Conservation (phyloP, 2,113 vertebrate genomes). For the Arenaria interpres region DNA sequence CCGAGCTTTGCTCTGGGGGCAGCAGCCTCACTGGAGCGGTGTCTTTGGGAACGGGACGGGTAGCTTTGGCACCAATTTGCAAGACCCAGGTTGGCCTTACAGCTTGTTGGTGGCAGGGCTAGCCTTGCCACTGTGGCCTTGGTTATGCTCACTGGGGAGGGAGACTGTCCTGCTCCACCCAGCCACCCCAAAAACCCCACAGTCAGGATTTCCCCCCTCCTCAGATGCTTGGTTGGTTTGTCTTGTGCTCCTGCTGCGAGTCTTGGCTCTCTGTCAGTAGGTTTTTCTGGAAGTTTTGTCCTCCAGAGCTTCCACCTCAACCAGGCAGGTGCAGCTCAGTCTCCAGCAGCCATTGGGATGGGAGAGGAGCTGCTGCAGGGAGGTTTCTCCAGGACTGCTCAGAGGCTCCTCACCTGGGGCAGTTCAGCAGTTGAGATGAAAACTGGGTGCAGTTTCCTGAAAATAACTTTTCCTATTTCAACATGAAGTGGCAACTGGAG, state of each 20-base stretch:
- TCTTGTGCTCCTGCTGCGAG: accelerated
- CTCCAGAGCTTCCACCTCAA: neutral
- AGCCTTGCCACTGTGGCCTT: neutral
- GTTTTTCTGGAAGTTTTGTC: neutral
- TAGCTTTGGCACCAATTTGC: neutral
- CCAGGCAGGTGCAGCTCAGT: neutral
- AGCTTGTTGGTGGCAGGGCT: neutral
- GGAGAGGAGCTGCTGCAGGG: neutral
- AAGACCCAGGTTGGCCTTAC: neutral
- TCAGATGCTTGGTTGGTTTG: neutral
- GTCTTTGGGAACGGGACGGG: neutral
- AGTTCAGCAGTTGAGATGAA: slow-evolving; percentile 22
- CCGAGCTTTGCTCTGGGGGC: neutral
- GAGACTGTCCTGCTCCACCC: neutral
- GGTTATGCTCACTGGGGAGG: neutral
- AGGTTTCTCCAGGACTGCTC: neutral
- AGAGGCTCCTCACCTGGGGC: neutral
- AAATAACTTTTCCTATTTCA: slow-evolving; percentile 1
- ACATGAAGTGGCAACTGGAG: neutral
- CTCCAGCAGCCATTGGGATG: neutral
- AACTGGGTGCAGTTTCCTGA: slow-evolving; percentile 57
- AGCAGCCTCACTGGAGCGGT: neutral
- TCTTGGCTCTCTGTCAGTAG: neutral
- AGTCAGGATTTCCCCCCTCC: neutral
- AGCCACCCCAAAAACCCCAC: neutral